Evolutionary conservation across 35 echinoderm and acorn worm species (phyloP), one percentile per base, ranked within the genome.

Genomic region (Ptychodera flava): DNA sequence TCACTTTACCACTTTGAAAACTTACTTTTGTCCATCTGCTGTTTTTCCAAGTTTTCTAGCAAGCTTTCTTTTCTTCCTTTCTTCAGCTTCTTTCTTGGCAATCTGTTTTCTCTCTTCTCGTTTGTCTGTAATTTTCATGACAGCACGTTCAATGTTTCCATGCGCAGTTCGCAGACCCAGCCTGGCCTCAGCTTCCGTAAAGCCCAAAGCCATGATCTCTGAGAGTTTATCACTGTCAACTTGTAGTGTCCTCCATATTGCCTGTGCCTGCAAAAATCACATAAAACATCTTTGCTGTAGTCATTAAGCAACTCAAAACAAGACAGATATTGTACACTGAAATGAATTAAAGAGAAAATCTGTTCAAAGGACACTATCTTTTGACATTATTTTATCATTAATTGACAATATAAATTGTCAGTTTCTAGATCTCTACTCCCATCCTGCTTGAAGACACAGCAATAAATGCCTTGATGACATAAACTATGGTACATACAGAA

Each of bases 191-290:
- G 90, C 84, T 31, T 92, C 79, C 0, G 87, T 85, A 77, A 92
- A 99, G 1, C 95, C 95, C 95, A 98, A 94, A 31, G 90, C 82
- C 37, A 98, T 76, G 30, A 98, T 85, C 37, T 98, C 92, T 90
- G 91, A 92, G 76, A 98, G 89, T 90, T 98, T 98, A 28, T 32
- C 86, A 45, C 93, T 92, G 88, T 98, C 95, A 6, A 98, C 92
- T 83, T 98, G 86, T 30, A 98, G 84, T 31, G 87, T 89, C 32
- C 80, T 92, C 16, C 91, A 79, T 33, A 89, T 88, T 33, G 80
- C 82, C 33, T 94, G 87, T 77, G 92, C 88, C 95, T 98, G 28
- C n/a, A 77, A 77, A 77, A n/a, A 77, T 16, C 15, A n/a, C 15
- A 77, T 15, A 15, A 77, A 15, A 77, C n/a, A 77, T n/a, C 76